Conservation (phyloP, 2,797 vertebrate genomes). For the Hippopotamyrus pictus region DNA sequence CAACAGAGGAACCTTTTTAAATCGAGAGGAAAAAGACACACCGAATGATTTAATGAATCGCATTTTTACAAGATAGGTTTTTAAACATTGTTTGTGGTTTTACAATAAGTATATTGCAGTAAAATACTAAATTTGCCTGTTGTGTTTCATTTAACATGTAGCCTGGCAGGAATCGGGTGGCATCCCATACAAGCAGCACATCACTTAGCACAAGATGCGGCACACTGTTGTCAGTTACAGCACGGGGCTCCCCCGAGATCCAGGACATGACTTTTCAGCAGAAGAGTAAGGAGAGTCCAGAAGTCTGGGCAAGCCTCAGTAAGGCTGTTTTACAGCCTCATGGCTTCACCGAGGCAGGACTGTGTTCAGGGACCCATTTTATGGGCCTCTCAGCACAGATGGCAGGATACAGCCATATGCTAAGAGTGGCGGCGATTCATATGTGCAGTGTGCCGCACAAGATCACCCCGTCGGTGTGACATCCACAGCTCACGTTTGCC, state of each 20-base stretch:
- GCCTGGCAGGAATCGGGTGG: neutral
- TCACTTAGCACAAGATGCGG: neutral
- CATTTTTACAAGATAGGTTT: conserved; percentile 5
- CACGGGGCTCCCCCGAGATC: neutral
- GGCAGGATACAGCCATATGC: neutral
- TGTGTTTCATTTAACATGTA: neutral
- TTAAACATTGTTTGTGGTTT: conserved; percentile 1
- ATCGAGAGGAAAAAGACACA: neutral
- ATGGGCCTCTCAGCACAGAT: neutral
- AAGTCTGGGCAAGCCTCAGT: neutral
- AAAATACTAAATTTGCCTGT: neutral
- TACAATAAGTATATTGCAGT: neutral
- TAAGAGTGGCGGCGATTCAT: neutral
- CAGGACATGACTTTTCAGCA: neutral
- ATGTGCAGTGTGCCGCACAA: neutral
- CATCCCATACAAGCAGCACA: neutral
- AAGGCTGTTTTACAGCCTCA: neutral
- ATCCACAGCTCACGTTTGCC: neutral
- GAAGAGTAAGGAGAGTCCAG: neutral
- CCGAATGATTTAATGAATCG: neutral
- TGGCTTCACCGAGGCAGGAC: neutral
- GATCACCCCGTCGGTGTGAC: neutral
- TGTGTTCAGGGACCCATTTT: neutral
- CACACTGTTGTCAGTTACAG: neutral
- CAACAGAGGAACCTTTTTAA: neutral